A percentile compares a stretch with the other conserved stretches of the same genome.
These are phyloP conservation scores for Phymorhynchus buccinoides DNA, from an alignment of 1,140 invertebrate species.

Conservation along the genomic window DNA sequence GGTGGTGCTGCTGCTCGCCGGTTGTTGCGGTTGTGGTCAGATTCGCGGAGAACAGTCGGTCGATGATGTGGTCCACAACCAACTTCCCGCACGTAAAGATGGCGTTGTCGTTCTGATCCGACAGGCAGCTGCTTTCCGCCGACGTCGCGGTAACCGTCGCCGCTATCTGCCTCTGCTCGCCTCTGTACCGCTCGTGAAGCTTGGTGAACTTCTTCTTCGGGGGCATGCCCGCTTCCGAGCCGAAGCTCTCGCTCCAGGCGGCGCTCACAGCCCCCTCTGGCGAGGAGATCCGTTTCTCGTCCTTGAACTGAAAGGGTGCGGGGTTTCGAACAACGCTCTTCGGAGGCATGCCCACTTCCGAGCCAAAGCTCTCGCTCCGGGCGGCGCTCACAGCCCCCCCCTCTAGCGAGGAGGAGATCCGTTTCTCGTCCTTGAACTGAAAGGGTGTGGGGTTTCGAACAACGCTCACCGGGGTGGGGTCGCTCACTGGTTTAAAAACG, in stretches of 20 bases:
- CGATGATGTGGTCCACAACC: constrained; percentile 72
- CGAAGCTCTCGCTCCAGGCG: not conserved
- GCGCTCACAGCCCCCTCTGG: not conserved
- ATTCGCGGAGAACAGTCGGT: constrained; percentile 57
- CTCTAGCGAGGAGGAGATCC: no score
- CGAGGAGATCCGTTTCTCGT: not conserved
- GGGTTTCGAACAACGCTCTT: no score
- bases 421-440: not conserved
- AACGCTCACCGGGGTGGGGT: not conserved
- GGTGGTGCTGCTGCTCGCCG: not conserved
- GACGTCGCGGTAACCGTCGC: not conserved
- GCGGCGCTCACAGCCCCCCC: no score
- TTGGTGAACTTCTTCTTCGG: constrained; percentile 37
- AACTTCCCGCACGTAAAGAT: constrained; percentile 65
- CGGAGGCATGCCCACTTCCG: no score
- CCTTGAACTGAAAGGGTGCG: not conserved
- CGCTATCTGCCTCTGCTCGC: not conserved
- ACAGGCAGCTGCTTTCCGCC: constrained; percentile 21
- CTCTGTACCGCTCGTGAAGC: constrained; percentile 7
- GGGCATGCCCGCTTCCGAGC: not conserved
- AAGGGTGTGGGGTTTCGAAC: not conserved
- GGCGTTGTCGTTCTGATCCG: constrained; percentile 52
- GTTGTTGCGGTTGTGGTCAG: no score
- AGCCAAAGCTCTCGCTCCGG: no score
- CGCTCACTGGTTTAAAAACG: not conserved